Conservation (phyloP, 2,888 invertebrate species). For the Drosophila tanythrix region DNA sequence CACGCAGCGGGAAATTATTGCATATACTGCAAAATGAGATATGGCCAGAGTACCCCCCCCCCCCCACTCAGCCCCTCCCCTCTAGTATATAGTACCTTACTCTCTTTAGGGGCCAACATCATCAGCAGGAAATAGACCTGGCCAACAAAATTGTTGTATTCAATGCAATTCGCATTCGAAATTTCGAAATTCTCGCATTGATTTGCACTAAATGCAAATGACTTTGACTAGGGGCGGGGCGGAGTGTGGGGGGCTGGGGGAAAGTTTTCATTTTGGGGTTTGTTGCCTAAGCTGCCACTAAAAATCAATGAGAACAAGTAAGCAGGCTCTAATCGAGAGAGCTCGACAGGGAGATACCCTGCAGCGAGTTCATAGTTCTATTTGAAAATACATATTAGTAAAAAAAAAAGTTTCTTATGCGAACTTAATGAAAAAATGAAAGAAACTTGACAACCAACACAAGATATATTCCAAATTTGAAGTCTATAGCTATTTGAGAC, state of each 20-base stretch:
- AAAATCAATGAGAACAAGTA: conserved; percentile 28
- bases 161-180: conserved; percentile 31
- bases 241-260: not conserved
- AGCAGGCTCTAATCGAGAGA: not conserved
- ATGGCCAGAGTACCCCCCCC: not conserved
- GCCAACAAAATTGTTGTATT: conserved; percentile 25
- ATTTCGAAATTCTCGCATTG: conserved; percentile 44
- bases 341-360: not conserved
- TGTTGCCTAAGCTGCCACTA: conserved; percentile 11
- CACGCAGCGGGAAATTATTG: conserved; percentile 45
- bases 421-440: not conserved
- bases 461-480: not conserved
- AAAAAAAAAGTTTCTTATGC: not conserved
- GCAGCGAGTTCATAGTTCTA: not conserved
- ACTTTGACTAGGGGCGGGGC: conserved; percentile 4
- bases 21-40: conserved; percentile 39
- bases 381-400: not conserved
- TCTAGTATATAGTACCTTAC: not conserved
- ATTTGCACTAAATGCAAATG: conserved; percentile 61
- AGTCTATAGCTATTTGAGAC: not conserved
- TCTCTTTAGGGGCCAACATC: conserved; percentile 23
- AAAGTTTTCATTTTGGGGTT: not conserved
- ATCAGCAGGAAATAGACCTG: conserved; percentile 34
- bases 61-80: no score
- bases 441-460: not conserved